These are phyloP conservation scores for Molossus alvarezi DNA, from an alignment of 2,797 vertebrate genomes.

Conservation along the genomic window DNA sequence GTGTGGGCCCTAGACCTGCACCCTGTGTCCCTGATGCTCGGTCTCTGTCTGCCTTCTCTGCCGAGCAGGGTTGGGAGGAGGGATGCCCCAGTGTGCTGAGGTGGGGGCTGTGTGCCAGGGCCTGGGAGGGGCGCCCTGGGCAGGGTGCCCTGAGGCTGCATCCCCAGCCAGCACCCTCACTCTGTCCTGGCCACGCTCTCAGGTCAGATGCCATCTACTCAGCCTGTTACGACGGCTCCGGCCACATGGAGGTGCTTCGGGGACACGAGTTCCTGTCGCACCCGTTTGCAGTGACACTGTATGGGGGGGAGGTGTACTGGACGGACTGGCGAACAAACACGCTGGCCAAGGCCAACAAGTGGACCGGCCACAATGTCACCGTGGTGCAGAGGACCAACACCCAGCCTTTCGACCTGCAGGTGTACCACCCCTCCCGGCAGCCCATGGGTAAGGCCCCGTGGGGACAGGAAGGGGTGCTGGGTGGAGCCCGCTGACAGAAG, in stretches of 20 bases:
- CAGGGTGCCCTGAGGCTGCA: rapidly evolving
- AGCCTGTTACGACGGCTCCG: constrained; percentile 96
- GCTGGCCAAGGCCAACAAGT: constrained; percentile 98
- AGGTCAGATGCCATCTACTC: constrained; percentile 99
- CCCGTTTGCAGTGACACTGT: constrained; percentile 98
- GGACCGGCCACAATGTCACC: constrained; percentile 98
- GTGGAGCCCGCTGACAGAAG: rapidly evolving
- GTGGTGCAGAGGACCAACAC: constrained; percentile 99
- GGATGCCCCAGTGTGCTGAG: rapidly evolving
- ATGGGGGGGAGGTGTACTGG: constrained; percentile 99
- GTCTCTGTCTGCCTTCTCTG: background rate
- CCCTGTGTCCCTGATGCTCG: rapidly evolving
- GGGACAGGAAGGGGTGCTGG: background rate
- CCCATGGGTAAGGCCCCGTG: constrained; percentile 93
- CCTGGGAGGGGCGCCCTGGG: rapidly evolving
- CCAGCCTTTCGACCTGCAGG: constrained; percentile 98
- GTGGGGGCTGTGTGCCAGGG: background rate
- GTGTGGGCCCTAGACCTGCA: background rate
- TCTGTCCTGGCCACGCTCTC: constrained; percentile 44
- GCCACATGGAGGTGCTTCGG: constrained; percentile 97
- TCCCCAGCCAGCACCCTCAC: rapidly evolving
- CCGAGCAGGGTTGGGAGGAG: background rate
- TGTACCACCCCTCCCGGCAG: constrained; percentile 98
- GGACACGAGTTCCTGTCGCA: constrained; percentile 99
- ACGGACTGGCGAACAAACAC: constrained; percentile 99